Percentiles rank a stretch among this genome's conserved stretches.
Evolutionary conservation across 2,888 invertebrate species (phyloP).

Genomic region (Sycophila texana): DNA sequence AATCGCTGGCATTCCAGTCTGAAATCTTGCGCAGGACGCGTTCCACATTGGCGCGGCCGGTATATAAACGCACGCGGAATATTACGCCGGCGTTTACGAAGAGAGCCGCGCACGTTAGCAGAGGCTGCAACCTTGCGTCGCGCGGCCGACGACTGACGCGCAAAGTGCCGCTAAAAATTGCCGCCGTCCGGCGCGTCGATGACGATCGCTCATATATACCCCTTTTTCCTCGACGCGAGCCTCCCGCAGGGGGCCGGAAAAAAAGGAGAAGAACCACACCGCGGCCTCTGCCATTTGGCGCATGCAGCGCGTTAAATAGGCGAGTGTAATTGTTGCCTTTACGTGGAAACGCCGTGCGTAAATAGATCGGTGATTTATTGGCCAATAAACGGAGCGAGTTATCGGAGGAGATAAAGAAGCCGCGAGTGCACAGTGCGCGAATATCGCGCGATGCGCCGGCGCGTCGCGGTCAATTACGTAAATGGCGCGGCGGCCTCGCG

Average conservation of each 20-base stretch:
- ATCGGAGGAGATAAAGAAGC: no score
- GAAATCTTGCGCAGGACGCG: not conserved
- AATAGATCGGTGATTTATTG: no score
- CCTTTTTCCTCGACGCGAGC: not conserved
- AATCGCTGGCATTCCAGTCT: slow-evolving; percentile 11
- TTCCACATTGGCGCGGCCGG: not conserved
- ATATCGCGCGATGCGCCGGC: no score
- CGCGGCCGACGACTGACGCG: no score
- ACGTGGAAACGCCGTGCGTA: not conserved
- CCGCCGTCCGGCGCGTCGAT: slow-evolving; percentile 10
- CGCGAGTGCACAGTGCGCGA: no score
- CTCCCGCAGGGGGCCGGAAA: no score
- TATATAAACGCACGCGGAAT: not conserved
- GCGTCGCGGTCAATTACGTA: no score
- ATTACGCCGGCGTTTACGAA: not conserved
- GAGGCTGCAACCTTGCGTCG: slow-evolving; percentile 2
- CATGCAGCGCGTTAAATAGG: not conserved
- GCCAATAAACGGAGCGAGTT: no score
- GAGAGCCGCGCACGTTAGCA: no score
- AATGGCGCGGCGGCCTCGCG: no score
- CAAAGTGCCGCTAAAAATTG: slow-evolving; percentile 39
- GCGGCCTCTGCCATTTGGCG: not conserved
- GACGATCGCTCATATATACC: not conserved
- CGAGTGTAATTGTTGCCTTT: slow-evolving; percentile 3
- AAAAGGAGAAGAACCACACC: no score